These are phyloP conservation scores for Lagorchestes hirsutus DNA, from an alignment of 2,797 vertebrate species.

Conservation along the genomic window DNA sequence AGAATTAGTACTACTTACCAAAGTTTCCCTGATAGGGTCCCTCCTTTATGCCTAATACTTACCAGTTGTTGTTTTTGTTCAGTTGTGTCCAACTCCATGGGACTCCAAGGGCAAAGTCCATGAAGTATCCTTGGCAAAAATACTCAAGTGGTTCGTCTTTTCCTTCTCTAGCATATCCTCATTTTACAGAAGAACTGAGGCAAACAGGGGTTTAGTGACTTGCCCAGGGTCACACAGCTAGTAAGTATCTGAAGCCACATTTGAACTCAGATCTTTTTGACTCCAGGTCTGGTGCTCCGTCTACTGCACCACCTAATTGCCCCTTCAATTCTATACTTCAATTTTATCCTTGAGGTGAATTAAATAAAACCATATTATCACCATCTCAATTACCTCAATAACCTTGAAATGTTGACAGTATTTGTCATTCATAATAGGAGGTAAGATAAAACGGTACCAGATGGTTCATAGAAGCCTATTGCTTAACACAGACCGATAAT, in stretches of 20 bases:
- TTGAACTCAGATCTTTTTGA: neutral
- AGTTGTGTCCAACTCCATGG: neutral
- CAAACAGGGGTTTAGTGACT: neutral
- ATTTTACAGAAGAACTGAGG: neutral
- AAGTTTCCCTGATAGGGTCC: neutral
- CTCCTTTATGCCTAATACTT: neutral
- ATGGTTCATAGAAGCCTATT: neutral
- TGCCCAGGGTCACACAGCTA: neutral
- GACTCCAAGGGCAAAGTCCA: neutral
- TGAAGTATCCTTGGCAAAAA: neutral
- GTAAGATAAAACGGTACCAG: neutral
- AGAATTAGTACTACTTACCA: neutral
- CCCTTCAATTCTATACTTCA: neutral
- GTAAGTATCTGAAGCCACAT: neutral
- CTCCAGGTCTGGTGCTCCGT: neutral
- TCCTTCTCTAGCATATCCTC: neutral
- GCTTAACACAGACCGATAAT: neutral
- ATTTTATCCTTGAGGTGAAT: neutral
- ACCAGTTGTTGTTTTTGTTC: neutral
- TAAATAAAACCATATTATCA: neutral
- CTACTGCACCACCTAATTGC: neutral
- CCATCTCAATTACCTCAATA: neutral
- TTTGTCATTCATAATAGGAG: neutral
- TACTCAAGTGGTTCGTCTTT: neutral
- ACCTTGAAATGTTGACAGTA: neutral